Percentiles rank a stretch among this genome's conserved stretches.
Evolutionary conservation across 2,797 vertebrate species (phyloP).

Genomic region (Coluber constrictor): DNA sequence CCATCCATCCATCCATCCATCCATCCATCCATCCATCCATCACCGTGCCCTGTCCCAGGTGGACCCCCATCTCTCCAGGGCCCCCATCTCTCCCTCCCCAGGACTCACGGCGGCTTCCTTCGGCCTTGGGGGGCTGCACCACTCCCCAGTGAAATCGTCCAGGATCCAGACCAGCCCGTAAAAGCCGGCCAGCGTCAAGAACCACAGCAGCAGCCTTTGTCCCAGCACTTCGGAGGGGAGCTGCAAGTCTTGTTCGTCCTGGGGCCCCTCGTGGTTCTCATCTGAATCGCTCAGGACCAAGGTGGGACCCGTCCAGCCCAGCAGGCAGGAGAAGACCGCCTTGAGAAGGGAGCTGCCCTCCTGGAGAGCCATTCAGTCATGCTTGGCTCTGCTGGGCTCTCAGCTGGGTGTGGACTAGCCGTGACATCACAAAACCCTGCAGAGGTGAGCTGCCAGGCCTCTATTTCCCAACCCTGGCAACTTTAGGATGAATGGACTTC

Average conservation of each 20-base stretch:
- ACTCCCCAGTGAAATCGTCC: neutral
- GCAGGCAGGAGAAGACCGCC: neutral
- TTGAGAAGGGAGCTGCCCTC: neutral
- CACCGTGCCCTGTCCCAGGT: neutral
- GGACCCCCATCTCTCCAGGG: too few relatives aligned
- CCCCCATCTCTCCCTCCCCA: fast-evolving
- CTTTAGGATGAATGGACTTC: neutral
- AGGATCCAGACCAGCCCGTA: neutral
- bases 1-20: neutral
- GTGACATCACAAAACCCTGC: constrained; percentile 20
- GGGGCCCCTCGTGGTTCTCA: too few relatives aligned
- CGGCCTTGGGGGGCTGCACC: fast-evolving
- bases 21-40: neutral
- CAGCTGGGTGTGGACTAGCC: neutral
- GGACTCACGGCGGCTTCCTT: neutral
- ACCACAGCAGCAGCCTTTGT: neutral
- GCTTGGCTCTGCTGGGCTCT: neutral
- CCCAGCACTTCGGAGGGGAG: neutral
- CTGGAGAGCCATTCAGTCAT: neutral
- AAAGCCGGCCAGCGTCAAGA: neutral
- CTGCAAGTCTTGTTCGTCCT: neutral
- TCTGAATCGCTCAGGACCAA: neutral
- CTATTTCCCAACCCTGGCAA: neutral
- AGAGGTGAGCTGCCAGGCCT: neutral
- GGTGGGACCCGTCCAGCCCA: neutral